phyloP scores from a whole-genome alignment of 2,797 vertebrate genomes.

The Choloepus didactylus region DNA sequence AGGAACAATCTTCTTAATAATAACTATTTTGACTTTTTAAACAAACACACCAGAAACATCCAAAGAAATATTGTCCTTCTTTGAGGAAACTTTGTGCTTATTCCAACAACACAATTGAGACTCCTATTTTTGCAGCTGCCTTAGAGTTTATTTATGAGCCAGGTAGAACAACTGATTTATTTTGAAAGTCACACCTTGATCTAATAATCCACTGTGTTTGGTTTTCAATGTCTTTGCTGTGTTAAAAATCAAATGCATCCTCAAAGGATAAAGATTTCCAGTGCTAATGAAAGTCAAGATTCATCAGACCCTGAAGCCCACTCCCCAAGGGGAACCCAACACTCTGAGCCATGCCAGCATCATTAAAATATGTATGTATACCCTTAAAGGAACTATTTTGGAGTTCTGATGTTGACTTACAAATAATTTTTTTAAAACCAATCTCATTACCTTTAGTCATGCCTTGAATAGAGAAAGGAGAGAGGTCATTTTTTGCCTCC shows the following conservation, averaged over 20 bases:
- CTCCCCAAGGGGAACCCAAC: not conserved
- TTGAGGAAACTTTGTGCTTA: not conserved
- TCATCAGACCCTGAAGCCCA: not conserved
- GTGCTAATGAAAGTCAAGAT: not conserved
- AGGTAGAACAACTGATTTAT: not conserved
- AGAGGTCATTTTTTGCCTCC: not conserved
- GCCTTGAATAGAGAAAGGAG: not conserved
- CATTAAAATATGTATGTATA: not conserved
- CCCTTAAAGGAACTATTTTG: not conserved
- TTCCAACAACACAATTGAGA: not conserved
- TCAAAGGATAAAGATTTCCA: constrained; percentile 28
- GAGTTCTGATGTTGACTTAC: constrained; percentile 14
- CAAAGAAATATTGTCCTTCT: not conserved
- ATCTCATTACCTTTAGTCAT: not conserved
- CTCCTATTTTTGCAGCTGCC: not conserved
- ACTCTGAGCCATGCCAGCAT: not conserved
- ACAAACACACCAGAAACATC: not conserved
- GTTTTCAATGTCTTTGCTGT: not conserved
- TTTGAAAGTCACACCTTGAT: constrained; percentile 42
- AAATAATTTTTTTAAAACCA: constrained; percentile 18
- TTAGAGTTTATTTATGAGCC: not conserved
- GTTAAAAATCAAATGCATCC: constrained; percentile 41
- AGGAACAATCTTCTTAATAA: not conserved
- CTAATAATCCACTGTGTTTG: not conserved
- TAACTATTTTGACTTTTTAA: constrained; percentile 31